Evolutionary conservation across 2,797 vertebrate species (phyloP).

Genomic region (Enteromius afrohamiltoni): DNA sequence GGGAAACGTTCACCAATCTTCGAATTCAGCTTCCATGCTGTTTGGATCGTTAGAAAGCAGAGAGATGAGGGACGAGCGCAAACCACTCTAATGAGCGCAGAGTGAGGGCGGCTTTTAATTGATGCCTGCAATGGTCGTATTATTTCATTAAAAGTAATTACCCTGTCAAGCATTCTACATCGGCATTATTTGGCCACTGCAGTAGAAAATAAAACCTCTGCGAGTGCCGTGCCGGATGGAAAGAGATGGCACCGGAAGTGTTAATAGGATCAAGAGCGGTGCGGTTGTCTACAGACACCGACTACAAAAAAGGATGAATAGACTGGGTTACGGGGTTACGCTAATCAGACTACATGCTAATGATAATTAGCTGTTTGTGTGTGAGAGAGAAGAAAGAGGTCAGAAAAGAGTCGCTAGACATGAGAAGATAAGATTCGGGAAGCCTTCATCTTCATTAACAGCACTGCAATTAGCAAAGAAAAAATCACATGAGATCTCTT

Average conservation of each 20-base stretch:
- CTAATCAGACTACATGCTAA: constrained; percentile 14
- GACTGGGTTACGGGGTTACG: not conserved
- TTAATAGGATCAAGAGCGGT: constrained; percentile 66
- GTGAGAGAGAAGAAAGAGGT: constrained; percentile 2
- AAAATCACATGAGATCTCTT: not conserved
- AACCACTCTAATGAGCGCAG: constrained; percentile 70
- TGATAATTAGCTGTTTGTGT: constrained; percentile 28
- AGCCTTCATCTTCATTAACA: constrained; percentile 18
- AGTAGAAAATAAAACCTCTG: constrained; percentile 70
- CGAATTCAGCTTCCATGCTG: constrained; percentile 68
- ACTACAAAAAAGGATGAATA: constrained; percentile 17
- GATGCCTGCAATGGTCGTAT: constrained; percentile 76
- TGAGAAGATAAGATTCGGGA: not conserved
- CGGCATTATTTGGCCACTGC: constrained; percentile 73
- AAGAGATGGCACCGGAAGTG: constrained; percentile 69
- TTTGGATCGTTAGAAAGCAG: constrained; percentile 76
- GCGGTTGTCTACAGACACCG: not conserved
- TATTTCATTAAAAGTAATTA: constrained; percentile 84
- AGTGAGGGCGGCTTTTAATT: constrained; percentile 75
- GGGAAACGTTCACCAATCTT: constrained; percentile 65
- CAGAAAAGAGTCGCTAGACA: constrained; percentile 18
- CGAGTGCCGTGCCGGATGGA: constrained; percentile 65
- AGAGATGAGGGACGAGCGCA: constrained; percentile 70
- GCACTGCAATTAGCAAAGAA: constrained; percentile 3
- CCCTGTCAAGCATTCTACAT: constrained; percentile 74